These are phyloP conservation scores for Drosophila albomicans DNA, from an alignment of 1,140 invertebrate genomes.

Conservation along the genomic window DNA sequence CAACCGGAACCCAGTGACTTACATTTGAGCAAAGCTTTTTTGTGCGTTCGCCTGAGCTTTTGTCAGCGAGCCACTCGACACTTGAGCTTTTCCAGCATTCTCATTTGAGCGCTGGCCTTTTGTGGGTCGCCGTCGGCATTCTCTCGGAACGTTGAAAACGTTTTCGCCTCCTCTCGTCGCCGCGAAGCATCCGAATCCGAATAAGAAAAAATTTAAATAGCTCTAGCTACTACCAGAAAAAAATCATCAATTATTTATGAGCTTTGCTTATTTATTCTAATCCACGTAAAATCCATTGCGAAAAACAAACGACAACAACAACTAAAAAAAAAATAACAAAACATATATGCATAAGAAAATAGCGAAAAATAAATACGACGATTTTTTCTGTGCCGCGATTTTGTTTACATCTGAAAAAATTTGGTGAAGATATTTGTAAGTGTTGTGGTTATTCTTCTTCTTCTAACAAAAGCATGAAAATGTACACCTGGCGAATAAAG, in stretches of 20 bases:
- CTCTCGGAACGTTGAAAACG: conserved; percentile 19
- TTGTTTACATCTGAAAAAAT: conserved; percentile 58
- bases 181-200: conserved; percentile 22
- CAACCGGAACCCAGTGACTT: conserved; percentile 24
- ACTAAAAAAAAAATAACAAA: conserved; percentile 1
- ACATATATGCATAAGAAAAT: conserved; percentile 9
- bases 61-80: conserved; percentile 16
- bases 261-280: conserved; percentile 39
- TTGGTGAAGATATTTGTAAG: conserved; percentile 59
- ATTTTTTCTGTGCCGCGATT: conserved; percentile 22
- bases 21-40: conserved; percentile 40
- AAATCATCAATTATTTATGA: conserved; percentile 57
- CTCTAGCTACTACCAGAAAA: conserved; percentile 25
- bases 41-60: conserved; percentile 38
- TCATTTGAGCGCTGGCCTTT: conserved; percentile 61
- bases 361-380: conserved; percentile 6
- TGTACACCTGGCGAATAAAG: conserved; percentile 63
- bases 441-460: conserved; percentile 33
- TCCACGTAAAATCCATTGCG: conserved; percentile 19
- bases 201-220: conserved; percentile 45
- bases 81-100: conserved; percentile 71
- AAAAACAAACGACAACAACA: conserved; percentile 6
- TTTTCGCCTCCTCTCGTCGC: conserved; percentile 32
- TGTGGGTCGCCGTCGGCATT: conserved; percentile 55
- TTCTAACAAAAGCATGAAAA: conserved; percentile 54